phyloP scores from a whole-genome alignment of 2,113 vertebrate genomes.

The Thunnus thynnus region DNA sequence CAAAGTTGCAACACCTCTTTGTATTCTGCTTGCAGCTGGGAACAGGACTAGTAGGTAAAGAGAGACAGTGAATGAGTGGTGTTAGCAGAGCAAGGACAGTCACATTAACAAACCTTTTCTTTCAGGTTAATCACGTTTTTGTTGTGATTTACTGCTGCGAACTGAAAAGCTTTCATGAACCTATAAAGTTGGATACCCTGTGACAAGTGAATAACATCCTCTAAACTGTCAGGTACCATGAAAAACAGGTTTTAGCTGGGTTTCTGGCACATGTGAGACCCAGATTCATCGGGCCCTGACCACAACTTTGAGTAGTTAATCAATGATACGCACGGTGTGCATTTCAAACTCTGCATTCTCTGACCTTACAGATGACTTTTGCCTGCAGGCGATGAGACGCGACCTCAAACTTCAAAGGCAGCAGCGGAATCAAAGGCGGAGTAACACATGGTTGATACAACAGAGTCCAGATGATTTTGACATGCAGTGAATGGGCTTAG shows the following conservation, averaged over 20 bases:
- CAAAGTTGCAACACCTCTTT: constrained; percentile 68
- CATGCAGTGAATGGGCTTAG: not conserved
- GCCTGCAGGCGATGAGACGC: constrained; percentile 40
- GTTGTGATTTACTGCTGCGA: not conserved
- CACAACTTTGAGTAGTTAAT: not conserved
- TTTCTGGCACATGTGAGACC: constrained; percentile 20
- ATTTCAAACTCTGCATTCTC: constrained; percentile 31
- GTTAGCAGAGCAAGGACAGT: not conserved
- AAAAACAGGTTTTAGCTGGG: constrained; percentile 6
- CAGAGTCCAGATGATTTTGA: constrained; percentile 54
- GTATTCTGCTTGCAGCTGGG: constrained; percentile 85
- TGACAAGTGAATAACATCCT: constrained; percentile 18
- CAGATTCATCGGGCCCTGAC: constrained; percentile 1
- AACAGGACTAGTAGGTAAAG: constrained; percentile 82
- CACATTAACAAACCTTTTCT: not conserved
- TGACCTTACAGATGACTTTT: constrained; percentile 62
- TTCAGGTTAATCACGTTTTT: constrained; percentile 1
- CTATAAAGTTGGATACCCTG: constrained; percentile 3
- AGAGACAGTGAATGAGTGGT: constrained; percentile 8
- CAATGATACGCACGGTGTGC: not conserved
- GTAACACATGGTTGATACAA: constrained; percentile 43
- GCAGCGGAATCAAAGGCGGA: constrained; percentile 50
- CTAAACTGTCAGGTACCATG: not conserved
- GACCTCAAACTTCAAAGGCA: constrained; percentile 62
- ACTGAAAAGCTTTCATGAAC: constrained; percentile 8